phyloP scores from a whole-genome alignment of 2,113 vertebrate species.

The Gavialis gangeticus region DNA sequence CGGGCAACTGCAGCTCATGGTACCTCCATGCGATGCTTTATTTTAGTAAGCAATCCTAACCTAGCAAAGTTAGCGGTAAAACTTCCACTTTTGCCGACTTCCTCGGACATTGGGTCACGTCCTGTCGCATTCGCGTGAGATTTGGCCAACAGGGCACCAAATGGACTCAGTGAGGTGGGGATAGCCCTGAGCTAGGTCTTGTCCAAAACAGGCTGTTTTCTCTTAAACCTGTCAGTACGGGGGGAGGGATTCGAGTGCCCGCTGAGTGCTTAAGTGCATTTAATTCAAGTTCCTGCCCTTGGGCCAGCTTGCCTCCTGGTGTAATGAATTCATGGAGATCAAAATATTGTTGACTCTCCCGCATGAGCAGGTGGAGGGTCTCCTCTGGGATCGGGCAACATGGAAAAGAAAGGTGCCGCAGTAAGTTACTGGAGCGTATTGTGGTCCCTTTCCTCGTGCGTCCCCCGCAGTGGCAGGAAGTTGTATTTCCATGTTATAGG shows the following conservation, averaged over 20 bases:
- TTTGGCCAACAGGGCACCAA: background rate
- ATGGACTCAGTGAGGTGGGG: fast-evolving
- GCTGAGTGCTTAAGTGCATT: fast-evolving
- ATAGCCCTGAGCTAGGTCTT: background rate
- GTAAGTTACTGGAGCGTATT: background rate
- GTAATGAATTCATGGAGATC: background rate
- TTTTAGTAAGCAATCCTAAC: background rate
- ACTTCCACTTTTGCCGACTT: background rate
- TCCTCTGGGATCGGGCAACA: background rate
- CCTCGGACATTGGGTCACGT: background rate
- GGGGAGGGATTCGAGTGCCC: fast-evolving
- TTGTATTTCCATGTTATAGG: background rate
- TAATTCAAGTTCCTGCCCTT: fast-evolving
- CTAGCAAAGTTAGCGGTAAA: background rate
- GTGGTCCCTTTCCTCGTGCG: background rate
- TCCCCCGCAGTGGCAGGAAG: background rate
- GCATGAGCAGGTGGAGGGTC: background rate
- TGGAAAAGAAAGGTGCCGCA: background rate
- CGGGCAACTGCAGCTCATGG: background rate
- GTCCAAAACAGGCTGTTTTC: background rate
- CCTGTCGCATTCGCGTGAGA: background rate
- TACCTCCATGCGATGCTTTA: background rate
- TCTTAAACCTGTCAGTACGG: fast-evolving
- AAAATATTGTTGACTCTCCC: background rate
- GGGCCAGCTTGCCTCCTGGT: background rate